Conservation (phyloP, 2,797 vertebrate genomes). For the Pipistrellus pygmaeus region DNA sequence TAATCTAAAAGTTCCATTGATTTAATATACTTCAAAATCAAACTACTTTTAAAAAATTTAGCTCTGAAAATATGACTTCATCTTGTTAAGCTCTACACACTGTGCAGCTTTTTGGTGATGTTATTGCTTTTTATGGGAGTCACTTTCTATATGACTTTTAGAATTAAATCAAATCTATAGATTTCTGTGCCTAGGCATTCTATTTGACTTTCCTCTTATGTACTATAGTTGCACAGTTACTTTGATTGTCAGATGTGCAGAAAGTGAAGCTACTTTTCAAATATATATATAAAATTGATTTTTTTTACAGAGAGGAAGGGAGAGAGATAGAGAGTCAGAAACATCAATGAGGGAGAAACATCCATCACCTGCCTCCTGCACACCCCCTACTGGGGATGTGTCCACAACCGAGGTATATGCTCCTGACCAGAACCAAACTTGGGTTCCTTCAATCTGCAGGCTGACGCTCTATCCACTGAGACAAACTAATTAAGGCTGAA, state of each 20-base stretch:
- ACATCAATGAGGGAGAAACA: too few species aligned
- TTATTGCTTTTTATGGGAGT: neutral
- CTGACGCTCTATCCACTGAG: too few species aligned
- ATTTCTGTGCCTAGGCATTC: neutral
- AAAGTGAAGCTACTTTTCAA: slow-evolving; percentile 50
- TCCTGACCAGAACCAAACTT: too few species aligned
- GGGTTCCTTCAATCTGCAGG: too few species aligned
- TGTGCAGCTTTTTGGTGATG: neutral
- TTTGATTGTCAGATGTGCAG: slow-evolving; percentile 42
- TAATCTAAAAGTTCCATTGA: neutral
- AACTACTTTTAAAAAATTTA: neutral
- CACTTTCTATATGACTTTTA: neutral
- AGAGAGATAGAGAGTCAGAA: too few species aligned
- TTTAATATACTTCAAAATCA: slow-evolving; percentile 20
- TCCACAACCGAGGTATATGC: too few species aligned
- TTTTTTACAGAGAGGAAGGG: too few species aligned
- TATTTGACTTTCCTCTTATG: neutral
- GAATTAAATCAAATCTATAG: neutral
- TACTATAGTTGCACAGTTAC: neutral
- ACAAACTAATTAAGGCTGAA: neutral
- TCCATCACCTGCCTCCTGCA: too few species aligned
- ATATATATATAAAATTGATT: neutral
- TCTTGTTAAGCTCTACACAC: neutral
- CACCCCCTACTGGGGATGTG: too few species aligned
- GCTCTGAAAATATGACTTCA: slow-evolving; percentile 18